These are phyloP conservation scores for Panzeria rudis DNA, from an alignment of 2,888 invertebrate species.

Conservation along the genomic window DNA sequence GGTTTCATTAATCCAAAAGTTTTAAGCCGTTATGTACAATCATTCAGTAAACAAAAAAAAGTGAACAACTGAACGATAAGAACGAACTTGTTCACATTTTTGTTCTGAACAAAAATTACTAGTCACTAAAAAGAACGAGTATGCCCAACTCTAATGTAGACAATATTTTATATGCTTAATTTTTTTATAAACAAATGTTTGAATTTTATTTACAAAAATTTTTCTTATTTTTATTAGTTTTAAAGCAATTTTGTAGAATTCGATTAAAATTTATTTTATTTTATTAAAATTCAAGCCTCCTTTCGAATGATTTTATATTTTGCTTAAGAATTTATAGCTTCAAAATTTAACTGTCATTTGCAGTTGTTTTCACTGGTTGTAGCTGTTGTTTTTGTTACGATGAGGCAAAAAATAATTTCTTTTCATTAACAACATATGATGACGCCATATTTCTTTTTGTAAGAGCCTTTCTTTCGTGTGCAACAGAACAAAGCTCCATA, in stretches of 20 bases:
- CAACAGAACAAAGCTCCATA: constrained; percentile 17
- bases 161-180: too few species aligned
- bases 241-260: background rate
- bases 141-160: too few species aligned
- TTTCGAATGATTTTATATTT: constrained; percentile 41
- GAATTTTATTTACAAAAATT: too few species aligned
- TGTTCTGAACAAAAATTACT: too few species aligned
- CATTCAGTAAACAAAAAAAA: too few species aligned
- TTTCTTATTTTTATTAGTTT: background rate
- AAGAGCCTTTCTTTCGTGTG: constrained; percentile 59
- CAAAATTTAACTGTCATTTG: constrained; percentile 72
- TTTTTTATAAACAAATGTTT: too few species aligned
- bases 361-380: constrained; percentile 47
- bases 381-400: constrained; percentile 38
- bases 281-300: background rate
- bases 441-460: constrained; percentile 66
- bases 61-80: too few species aligned
- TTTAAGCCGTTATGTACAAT: too few species aligned
- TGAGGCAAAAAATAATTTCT: constrained; percentile 74
- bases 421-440: constrained; percentile 59
- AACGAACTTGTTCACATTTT: too few species aligned
- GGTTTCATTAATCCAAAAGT: too few species aligned
- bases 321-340: constrained; percentile 67
- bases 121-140: too few species aligned
- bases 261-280: background rate